These are phyloP conservation scores for Tragelaphus eurycerus DNA, from an alignment of 2,797 vertebrate genomes.

Conservation along the genomic window DNA sequence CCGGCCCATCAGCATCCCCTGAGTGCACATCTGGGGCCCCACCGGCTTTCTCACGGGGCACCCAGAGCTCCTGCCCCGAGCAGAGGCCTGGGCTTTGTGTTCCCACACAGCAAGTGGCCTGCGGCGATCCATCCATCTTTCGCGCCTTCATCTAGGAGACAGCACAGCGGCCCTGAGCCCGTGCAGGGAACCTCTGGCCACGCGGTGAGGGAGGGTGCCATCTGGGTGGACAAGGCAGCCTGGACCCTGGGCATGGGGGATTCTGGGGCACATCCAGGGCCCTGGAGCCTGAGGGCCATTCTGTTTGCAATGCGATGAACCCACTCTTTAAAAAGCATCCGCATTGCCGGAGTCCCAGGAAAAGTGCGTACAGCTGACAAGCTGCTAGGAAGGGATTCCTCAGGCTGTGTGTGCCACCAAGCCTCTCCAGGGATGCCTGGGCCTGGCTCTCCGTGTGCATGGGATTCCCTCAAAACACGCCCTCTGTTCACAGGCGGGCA, in stretches of 20 bases:
- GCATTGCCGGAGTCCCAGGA: not conserved
- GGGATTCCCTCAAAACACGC: not conserved
- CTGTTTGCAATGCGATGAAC: constrained; percentile 30
- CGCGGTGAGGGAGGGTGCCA: not conserved
- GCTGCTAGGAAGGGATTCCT: not conserved
- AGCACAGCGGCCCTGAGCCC: accelerated
- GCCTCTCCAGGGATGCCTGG: not conserved
- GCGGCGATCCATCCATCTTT: not conserved
- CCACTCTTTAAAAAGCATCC: not conserved
- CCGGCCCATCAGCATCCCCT: constrained; percentile 22
- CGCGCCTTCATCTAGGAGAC: not conserved
- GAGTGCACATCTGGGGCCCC: not conserved
- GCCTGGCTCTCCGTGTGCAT: not conserved
- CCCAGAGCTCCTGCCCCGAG: not conserved
- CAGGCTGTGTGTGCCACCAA: not conserved
- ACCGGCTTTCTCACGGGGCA: not conserved
- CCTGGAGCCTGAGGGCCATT: not conserved
- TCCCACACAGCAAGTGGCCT: constrained; percentile 17
- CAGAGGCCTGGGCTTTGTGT: not conserved
- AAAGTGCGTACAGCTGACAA: not conserved
- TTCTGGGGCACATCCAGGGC: not conserved
- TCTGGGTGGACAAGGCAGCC: not conserved
- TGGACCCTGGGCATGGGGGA: not conserved
- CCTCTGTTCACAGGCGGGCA: not conserved
- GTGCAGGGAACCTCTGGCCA: not conserved